Evolutionary conservation across 2,797 vertebrate species (phyloP), one percentile per base, ranked within the genome.

Genomic region (Dallia pectoralis): DNA sequence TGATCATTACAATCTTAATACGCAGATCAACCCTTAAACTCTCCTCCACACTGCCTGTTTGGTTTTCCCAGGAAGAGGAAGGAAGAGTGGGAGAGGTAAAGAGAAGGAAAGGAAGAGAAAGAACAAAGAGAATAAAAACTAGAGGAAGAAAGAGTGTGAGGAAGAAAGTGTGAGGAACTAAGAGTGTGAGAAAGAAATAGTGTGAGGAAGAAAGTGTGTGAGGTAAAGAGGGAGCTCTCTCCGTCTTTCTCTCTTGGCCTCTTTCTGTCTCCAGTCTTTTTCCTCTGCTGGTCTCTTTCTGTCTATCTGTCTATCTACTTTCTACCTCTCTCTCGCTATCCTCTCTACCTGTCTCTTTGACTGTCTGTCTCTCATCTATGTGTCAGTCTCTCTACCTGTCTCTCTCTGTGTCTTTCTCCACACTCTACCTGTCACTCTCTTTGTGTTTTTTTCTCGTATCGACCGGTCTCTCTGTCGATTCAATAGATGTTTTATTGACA

Each of bases 401-500:
- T 14, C 19, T 65, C 48, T 64, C 44, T n/a, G 14, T 40, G 33
- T 48, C 36, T 16, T 15, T 69, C n/a, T 75, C n/a, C n/a, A n/a
- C n/a, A n/a, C n/a, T 59, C 32, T 70, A 16, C 30, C 56, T 33
- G 16, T 1, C 59, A 19, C 64, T 44, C 22, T 29, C 51, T 7
- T 32, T 69, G 1, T 74, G 25, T 25, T 59, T 74, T 67, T 67
- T 19, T 74, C 9, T n/a, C n/a, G n/a, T n/a, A n/a, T n/a, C n/a
- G n/a, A n/a, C n/a, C n/a, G n/a, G n/a, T n/a, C n/a, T 36, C 30
- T 14, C n/a, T 14, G 49, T 51, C 62, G 12, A 30, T 64, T 27
- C 25, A 3, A 51, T 48, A 12, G 5, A 12, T 48, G 44, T 48
- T 5, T 48, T n/a, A n/a, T n/a, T n/a, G n/a, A n/a, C n/a, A n/a